phyloP scores from a whole-genome alignment of 2,113 vertebrate species.

The Crypturellus undulatus region DNA sequence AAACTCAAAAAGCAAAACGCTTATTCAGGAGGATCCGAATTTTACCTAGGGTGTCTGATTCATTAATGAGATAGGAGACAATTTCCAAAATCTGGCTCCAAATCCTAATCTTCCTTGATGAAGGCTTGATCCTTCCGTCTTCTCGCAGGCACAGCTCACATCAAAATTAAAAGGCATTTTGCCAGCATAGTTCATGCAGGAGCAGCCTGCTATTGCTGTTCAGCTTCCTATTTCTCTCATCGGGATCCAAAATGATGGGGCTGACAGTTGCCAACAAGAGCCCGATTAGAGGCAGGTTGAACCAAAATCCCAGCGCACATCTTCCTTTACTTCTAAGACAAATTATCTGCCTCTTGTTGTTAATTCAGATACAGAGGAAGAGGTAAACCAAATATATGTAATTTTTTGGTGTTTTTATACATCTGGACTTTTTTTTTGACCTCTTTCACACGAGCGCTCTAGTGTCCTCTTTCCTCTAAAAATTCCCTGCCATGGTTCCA shows the following conservation, averaged over 20 bases:
- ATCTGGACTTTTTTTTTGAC: neutral
- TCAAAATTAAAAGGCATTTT: slow-evolving; percentile 57
- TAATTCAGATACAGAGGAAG: neutral
- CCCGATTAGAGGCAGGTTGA: neutral
- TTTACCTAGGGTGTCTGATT: slow-evolving; percentile 66
- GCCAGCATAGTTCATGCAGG: slow-evolving; percentile 33
- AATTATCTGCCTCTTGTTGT: neutral
- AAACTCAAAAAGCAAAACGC: slow-evolving; percentile 34
- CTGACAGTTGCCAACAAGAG: neutral
- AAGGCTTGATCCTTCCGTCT: slow-evolving; percentile 31
- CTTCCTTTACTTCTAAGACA: neutral
- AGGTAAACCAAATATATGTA: neutral
- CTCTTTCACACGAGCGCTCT: neutral
- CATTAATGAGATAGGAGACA: slow-evolving; percentile 59
- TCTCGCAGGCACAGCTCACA: slow-evolving; percentile 31
- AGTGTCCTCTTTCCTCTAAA: neutral
- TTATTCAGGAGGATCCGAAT: slow-evolving; percentile 24
- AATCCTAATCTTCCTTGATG: slow-evolving; percentile 45
- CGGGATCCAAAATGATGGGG: neutral
- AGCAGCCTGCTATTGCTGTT: slow-evolving; percentile 1
- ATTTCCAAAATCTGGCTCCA: slow-evolving; percentile 54
- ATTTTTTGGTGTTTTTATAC: neutral
- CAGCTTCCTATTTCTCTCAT: neutral
- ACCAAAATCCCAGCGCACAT: neutral
- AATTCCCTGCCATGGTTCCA: neutral